These are phyloP conservation scores for Lissocephala sabroskyi DNA, from an alignment of 2,888 invertebrate genomes.

Conservation along the genomic window DNA sequence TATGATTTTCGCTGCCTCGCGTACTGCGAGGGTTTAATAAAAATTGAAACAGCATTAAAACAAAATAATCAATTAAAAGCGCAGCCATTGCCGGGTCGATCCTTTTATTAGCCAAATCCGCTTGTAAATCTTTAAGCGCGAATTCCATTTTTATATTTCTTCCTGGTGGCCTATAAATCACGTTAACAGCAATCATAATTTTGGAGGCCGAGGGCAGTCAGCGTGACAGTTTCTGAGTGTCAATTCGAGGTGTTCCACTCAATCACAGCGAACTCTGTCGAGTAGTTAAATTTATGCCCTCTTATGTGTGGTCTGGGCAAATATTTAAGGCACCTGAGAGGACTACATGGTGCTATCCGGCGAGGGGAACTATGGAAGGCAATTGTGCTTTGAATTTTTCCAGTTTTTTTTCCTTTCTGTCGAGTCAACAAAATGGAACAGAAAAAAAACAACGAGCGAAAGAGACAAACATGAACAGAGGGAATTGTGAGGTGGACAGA, in stretches of 20 bases:
- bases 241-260: conserved; percentile 39
- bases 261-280: conserved; percentile 25
- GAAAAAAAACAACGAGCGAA: conserved; percentile 4
- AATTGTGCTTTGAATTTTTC: neutral
- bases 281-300: conserved; percentile 19
- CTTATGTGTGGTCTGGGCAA: conserved; percentile 8
- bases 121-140: no score
- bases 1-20: no score
- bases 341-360: neutral
- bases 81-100: no score
- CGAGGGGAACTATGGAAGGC: no score
- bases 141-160: no score
- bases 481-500: no score
- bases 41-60: no score
- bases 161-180: conserved; percentile 23
- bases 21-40: no score
- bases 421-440: conserved; percentile 47
- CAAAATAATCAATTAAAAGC: no score
- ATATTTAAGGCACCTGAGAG: conserved; percentile 4
- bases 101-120: no score
- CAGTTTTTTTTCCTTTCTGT: conserved; percentile 40
- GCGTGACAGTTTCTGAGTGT: conserved; percentile 35
- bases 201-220: conserved; percentile 9
- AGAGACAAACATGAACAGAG: conserved; percentile 3
- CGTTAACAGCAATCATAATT: conserved; percentile 20